Evolutionary conservation across 2,113 vertebrate species (phyloP).

Genomic region (Neodon shergylaensis): DNA sequence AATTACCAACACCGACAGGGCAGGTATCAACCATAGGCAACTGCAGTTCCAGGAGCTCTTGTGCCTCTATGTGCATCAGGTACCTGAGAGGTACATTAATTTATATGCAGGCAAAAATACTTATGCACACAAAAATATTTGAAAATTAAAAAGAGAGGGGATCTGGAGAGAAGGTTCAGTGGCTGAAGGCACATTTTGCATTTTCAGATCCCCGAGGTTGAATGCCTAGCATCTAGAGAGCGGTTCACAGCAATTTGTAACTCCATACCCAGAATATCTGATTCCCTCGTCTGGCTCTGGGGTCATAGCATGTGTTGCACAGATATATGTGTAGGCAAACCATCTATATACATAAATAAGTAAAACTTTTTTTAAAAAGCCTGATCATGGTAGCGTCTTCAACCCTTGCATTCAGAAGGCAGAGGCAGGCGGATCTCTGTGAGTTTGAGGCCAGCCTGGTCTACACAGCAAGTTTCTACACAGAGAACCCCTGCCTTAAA

Average conservation of each 20-base stretch:
- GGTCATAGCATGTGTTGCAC: background rate
- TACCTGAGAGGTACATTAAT: background rate
- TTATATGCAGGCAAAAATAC: background rate
- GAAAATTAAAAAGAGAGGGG: background rate
- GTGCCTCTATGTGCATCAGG: background rate
- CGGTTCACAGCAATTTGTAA: background rate
- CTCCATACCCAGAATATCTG: background rate
- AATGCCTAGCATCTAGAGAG: background rate
- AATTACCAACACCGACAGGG: background rate
- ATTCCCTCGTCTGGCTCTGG: fast-evolving
- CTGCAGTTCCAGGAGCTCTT: background rate
- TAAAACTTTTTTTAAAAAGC: background rate
- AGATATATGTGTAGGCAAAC: background rate
- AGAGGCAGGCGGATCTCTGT: background rate
- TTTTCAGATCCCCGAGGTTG: background rate
- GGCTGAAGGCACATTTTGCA: background rate
- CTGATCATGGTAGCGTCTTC: background rate
- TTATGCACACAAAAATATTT: background rate
- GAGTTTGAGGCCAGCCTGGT: too few species aligned
- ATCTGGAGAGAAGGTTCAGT: background rate
- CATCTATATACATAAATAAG: background rate
- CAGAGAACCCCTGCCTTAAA: background rate
- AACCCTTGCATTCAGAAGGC: background rate
- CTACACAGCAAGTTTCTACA: background rate
- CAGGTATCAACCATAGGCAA: fast-evolving